Evolutionary conservation across 1,140 invertebrate genomes (phyloP), one percentile per base, ranked within the genome.

Genomic region (Colletes latitarsis): DNA sequence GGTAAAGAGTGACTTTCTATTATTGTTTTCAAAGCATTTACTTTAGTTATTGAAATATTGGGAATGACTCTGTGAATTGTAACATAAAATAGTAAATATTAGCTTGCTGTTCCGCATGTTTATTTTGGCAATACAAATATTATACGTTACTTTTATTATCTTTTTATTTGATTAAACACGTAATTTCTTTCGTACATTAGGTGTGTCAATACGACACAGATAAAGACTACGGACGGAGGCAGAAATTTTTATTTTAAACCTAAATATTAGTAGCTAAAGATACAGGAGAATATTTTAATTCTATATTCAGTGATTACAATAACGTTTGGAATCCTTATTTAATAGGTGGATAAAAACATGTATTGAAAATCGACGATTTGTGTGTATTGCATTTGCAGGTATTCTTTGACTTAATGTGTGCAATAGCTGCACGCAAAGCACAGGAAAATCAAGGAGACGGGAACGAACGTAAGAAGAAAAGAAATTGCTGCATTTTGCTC

Each of bases 341-440:
- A 74, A 3, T 58, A 72, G n/a, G 8, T 60, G 39, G 12, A 60
- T 57, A 43, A 14, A 73, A 49, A 17, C 39, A 52, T 39, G 39
- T 69, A 14, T 30, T 78, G 53, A 60, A 77, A 76, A 81, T 76
- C 70, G 41, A 86, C 52, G 39, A 19, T 67, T 74, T 67, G 6
- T 57, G 15, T 80, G 9, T 78, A 19, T 80, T 63, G 68, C 77
- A 21, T 94, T 30, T 94, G 87, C 95, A 98, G 98, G 98, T 99
- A 92, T 99, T 99, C 95, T 99, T 98, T 94, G 98, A 99, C 95
- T 95, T 99, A 93, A 99, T 99, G 98, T 95, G 98, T 87, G 97
- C 98, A 94, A 99, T 99, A 93, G 96, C 98, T 88, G 97, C 97
- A 91, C 95, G 98, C 87, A 99, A 99, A 95, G 97, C 96, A 93